These are phyloP conservation scores for Eristalinus sepulchralis DNA, from an alignment of 2,888 invertebrate species.

Conservation along the genomic window DNA sequence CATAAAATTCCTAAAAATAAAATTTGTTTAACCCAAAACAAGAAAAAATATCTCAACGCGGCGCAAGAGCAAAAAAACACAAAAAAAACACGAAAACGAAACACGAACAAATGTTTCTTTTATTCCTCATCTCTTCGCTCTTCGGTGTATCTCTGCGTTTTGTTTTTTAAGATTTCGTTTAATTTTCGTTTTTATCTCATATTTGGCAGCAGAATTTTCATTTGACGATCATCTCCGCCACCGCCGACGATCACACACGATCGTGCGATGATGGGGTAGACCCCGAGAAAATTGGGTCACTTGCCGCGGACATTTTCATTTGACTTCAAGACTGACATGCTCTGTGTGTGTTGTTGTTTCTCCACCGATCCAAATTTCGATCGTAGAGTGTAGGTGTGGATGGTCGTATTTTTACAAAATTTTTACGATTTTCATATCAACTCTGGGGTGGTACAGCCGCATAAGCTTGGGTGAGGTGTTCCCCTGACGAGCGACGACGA, in stretches of 20 bases:
- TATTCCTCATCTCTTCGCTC: constrained; percentile 44
- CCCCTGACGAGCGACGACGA: constrained; percentile 10
- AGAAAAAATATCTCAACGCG: not conserved
- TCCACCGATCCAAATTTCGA: not conserved
- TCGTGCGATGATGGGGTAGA: constrained; percentile 44
- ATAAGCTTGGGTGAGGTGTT: constrained; percentile 19
- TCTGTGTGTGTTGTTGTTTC: constrained; percentile 3
- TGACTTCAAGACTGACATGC: constrained; percentile 48
- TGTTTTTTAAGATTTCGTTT: constrained; percentile 16
- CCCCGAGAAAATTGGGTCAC: constrained; percentile 65
- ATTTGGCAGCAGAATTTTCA: constrained; percentile 64
- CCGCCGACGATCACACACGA: too few species aligned
- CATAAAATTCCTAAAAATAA: constrained; percentile 67
- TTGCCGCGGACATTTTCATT: constrained; percentile 59
- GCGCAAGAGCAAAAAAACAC: not conserved
- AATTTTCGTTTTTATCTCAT: constrained; percentile 49
- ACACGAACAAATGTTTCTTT: constrained; percentile 57
- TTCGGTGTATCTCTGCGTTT: constrained; percentile 1
- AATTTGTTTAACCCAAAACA: constrained; percentile 15
- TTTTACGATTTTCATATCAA: constrained; percentile 5
- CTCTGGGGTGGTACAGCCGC: too few species aligned
- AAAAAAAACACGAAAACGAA: constrained; percentile 5
- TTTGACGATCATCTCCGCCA: constrained; percentile 30
- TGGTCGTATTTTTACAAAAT: not conserved
- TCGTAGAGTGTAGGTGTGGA: not conserved